phyloP scores from a whole-genome alignment of 2,113 vertebrate species.

The Artemisiospiza belli region DNA sequence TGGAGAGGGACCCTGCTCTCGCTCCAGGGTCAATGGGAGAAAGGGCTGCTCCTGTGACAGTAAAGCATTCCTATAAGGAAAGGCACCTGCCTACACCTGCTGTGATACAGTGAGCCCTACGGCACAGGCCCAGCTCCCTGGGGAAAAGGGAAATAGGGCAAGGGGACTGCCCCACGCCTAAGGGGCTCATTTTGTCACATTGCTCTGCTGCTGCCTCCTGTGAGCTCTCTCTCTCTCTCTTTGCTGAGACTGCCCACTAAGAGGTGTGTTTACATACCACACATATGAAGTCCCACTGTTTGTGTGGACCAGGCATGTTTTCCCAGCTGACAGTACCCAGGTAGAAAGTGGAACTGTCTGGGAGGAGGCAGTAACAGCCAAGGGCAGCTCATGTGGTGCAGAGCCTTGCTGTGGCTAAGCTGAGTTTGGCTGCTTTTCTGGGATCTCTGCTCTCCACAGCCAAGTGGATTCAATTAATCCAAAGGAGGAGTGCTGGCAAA shows the following conservation, averaged over 20 bases:
- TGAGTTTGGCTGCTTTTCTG: background rate
- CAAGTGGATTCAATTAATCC: conserved; percentile 18
- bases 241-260: background rate
- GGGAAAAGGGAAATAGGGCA: background rate
- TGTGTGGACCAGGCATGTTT: background rate
- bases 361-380: background rate
- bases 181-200: background rate
- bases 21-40: background rate
- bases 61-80: background rate
- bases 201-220: background rate
- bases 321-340: background rate
- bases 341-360: background rate
- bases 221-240: background rate
- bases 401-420: background rate
- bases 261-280: background rate
- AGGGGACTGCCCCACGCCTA: background rate
- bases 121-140: background rate
- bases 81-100: background rate
- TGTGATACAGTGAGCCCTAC: background rate
- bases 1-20: background rate
- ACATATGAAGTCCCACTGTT: background rate
- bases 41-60: background rate
- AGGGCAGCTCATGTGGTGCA: background rate
- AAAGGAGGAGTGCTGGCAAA: conserved; percentile 23
- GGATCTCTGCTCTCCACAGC: background rate